These are phyloP conservation scores for Ooceraea biroi DNA, from an alignment of 1,140 invertebrate genomes.

Conservation along the genomic window DNA sequence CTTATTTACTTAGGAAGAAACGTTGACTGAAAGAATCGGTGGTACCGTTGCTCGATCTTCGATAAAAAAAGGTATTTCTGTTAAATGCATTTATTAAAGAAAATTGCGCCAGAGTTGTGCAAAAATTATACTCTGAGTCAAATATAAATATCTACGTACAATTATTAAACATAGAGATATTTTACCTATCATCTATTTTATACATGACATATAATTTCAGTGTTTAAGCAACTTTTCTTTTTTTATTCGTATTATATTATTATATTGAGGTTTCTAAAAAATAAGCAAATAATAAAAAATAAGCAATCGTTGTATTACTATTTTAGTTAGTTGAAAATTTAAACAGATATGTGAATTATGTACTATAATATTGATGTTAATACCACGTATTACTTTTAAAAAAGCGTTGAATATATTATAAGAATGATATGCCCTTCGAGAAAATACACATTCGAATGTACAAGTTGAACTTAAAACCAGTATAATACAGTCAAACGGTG, in stretches of 20 bases:
- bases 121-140: background rate
- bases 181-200: too few relatives aligned
- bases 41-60: constrained; percentile 20
- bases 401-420: background rate
- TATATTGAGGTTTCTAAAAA: too few relatives aligned
- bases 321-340: background rate
- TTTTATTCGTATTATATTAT: too few relatives aligned
- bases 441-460: background rate
- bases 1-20: constrained; percentile 38
- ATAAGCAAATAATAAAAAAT: too few relatives aligned
- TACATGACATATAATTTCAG: too few relatives aligned
- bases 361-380: background rate
- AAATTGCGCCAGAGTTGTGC: background rate
- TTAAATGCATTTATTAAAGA: background rate
- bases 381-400: background rate
- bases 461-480: background rate
- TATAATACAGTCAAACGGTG: background rate
- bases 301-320: too few relatives aligned
- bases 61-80: background rate
- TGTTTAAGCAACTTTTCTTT: too few relatives aligned
- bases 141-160: constrained; percentile 6
- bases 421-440: background rate
- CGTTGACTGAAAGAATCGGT: background rate
- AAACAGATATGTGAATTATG: background rate
- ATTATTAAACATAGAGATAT: too few relatives aligned